Conservation (phyloP, 2,888 invertebrate species). For the Ethmia dodecea region DNA sequence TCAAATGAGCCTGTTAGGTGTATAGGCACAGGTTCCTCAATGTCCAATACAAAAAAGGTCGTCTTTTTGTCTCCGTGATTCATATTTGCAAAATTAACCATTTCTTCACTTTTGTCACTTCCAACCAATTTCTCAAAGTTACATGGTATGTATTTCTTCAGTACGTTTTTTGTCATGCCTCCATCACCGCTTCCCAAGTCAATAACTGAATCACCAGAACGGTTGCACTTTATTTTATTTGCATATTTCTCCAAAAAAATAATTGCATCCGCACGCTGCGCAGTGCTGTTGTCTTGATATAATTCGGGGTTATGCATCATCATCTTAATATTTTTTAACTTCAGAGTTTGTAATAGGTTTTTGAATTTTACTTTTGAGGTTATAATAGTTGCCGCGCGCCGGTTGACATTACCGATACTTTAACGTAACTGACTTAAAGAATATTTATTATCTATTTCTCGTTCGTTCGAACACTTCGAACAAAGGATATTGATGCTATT, state of each 20-base stretch:
- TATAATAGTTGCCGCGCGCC: no score
- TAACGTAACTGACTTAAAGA: no score
- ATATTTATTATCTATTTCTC: no score
- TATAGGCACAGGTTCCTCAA: background rate
- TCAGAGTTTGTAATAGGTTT: no score
- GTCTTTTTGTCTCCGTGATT: background rate
- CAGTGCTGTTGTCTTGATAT: background rate
- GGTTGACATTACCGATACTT: no score
- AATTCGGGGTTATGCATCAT: background rate
- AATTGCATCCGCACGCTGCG: background rate
- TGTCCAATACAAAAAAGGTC: background rate
- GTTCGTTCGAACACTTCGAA: no score
- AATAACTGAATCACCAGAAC: background rate
- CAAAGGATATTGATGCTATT: no score
- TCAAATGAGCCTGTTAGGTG: background rate
- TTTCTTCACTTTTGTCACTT: background rate
- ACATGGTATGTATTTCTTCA: background rate
- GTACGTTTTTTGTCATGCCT: background rate
- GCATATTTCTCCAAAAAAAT: background rate
- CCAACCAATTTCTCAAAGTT: background rate
- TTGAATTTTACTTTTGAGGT: no score
- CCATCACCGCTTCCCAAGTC: background rate
- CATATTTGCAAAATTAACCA: background rate
- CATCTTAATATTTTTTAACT: no score
- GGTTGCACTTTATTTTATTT: background rate